These are phyloP conservation scores for Drosophila mayri DNA, from an alignment of 1,140 invertebrate species.

Conservation along the genomic window DNA sequence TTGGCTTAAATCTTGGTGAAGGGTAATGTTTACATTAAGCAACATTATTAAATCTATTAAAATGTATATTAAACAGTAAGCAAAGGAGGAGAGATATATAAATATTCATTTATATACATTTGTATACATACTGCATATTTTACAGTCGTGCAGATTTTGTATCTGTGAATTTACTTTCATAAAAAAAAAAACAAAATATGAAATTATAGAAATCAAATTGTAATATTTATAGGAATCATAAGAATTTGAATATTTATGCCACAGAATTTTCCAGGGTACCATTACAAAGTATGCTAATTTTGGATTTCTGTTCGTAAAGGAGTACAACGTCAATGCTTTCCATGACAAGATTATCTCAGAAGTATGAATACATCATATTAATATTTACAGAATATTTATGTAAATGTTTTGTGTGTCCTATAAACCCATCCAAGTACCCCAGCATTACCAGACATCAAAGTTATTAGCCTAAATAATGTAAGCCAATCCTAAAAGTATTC, in stretches of 20 bases:
- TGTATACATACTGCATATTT: no score
- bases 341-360: not conserved
- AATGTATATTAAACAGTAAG: not conserved
- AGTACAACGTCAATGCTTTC: not conserved
- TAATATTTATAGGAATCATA: not conserved
- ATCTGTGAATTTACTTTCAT: not conserved
- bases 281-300: not conserved
- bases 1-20: not conserved
- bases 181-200: not conserved
- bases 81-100: no score
- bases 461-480: not conserved
- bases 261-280: not conserved
- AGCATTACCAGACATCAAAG: not conserved
- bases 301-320: not conserved
- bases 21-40: slow-evolving; percentile 29
- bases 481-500: slow-evolving; percentile 15
- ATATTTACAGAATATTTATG: not conserved
- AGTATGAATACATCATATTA: not conserved
- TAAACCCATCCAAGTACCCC: not conserved
- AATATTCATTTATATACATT: not conserved
- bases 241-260: not conserved
- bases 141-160: no score
- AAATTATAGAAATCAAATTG: not conserved
- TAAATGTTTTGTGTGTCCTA: not conserved
- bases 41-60: not conserved